Evolutionary conservation across 2,888 invertebrate genomes (phyloP), one percentile per base, ranked within the genome.

Genomic region (Alitta virens): DNA sequence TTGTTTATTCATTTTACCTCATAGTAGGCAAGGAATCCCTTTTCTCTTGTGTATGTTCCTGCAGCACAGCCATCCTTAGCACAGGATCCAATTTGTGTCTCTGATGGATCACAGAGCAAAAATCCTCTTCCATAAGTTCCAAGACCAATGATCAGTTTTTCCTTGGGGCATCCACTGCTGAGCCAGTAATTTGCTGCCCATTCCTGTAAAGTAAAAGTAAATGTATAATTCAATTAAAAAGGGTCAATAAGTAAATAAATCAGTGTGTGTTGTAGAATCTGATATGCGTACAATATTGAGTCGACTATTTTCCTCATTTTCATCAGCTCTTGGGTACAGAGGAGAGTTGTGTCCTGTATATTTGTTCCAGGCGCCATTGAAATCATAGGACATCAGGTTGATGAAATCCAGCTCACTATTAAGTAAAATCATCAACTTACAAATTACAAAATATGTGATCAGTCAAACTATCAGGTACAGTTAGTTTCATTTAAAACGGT

Each of bases 1-100:
- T n/a, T n/a, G n/a, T n/a, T n/a, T n/a, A n/a, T n/a, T n/a, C n/a
- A n/a, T 5, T 33, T 42, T 58, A 77, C 75, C 73, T 78, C 77
- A 56, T 76, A 75, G 62, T 74, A 77, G 7, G 75, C 63, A 21
- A 75, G 50, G 59, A 75, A 74, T 5, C 76, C 78, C 0, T 54
- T 49, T 42, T 72, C 72, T 33, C 72, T 57, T 9, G 77, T 75
- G 65, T 68, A 77, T 16, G 42, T 49, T 2, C 76, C 76, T 7
- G 68, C 62, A 0, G 18, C 26, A 3, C 74, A 74, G 0, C 70
- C 46, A 1, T 72, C 71, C 7, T 56, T 56, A 1, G 70, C 71
- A 5, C 73, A 67, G 7, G 21, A 5, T 18, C 75, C 77, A 0
- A 76, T 59, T 1, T 64, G 70, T 27, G 65, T 63, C 24, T 71